Evolutionary conservation across 1,140 invertebrate species (phyloP), one percentile per base, ranked within the genome.

Genomic region (Antheraea mylitta): DNA sequence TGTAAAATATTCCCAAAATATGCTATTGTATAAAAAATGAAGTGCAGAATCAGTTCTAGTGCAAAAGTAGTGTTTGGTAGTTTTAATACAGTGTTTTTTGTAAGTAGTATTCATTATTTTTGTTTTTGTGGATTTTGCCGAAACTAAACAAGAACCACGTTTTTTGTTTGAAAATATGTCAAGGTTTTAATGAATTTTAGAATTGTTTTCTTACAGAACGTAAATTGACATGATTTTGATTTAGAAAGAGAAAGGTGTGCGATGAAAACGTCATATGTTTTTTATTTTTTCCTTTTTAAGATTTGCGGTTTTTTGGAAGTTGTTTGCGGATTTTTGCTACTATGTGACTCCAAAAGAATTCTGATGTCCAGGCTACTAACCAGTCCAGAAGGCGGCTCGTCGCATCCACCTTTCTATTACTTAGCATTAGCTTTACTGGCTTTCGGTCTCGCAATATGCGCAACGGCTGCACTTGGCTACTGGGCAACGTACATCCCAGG

Each of bases 401-500:
- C 85, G 53, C 94, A 97, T 70, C 96, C 96, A 0, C 89, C 96
- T 10, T 94, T 96, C 69, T 96, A 96, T 81, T 97, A 97, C 76
- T 89, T 96, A 0, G 94, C 96, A 0, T 91, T 97, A 16, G 94
- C 93, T 3, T 79, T 96, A 30, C 92, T 95, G 18, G 91, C 92
- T 0, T 84, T 95, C 0, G 96, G 96, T 18, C 92, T 96, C 48
- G 80, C 94, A 18, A 93, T 96, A 38, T 94, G 95, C 36, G 87
- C 94, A 6, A 93, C 94, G 6, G 94, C 95, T 3, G 93, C 97
- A 45, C 82, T 97, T 8, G 96, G 96, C 37, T 97, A 96, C 78
- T 97, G 96, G 95, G 96, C 95, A 1, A 95, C 95, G 9, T 96
- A 96, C 81, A 87, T 96, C 69, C 93, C 95, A 74, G 96, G 95